These are phyloP conservation scores for Calyptomena viridis DNA, from an alignment of 2,113 vertebrate genomes.

Conservation along the genomic window DNA sequence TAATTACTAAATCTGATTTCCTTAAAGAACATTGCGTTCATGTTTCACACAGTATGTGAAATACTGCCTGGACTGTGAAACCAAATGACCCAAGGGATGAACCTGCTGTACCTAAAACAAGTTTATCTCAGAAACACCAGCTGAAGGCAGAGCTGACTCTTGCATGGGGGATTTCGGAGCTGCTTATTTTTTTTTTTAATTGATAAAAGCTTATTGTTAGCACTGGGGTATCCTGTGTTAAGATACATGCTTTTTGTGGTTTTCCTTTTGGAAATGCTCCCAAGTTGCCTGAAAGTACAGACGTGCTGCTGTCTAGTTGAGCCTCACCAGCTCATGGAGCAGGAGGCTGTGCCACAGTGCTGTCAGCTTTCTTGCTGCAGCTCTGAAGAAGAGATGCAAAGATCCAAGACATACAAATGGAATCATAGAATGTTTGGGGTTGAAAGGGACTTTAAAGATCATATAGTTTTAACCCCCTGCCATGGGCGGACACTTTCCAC, in stretches of 20 bases:
- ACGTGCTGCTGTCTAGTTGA: background rate
- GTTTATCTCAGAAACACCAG: background rate
- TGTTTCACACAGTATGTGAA: background rate
- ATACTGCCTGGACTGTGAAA: background rate
- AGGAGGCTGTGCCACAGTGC: background rate
- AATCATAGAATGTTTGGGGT: background rate
- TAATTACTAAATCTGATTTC: background rate
- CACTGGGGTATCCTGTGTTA: background rate
- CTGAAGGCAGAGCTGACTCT: background rate
- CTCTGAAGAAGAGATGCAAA: background rate
- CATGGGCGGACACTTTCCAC: background rate
- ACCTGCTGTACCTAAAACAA: background rate
- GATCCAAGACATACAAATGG: background rate
- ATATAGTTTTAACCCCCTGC: background rate
- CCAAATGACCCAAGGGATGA: background rate
- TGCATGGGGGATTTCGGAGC: background rate
- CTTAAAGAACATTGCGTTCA: background rate
- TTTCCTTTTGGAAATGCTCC: conserved; percentile 38
- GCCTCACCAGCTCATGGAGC: background rate
- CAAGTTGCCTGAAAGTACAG: background rate
- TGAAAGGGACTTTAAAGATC: background rate
- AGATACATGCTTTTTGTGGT: background rate
- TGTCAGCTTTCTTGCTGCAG: background rate
- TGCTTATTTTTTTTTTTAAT: background rate
- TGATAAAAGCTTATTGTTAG: background rate